Conservation (phyloP, 2,113 vertebrate genomes). For the Labeo rohita region DNA sequence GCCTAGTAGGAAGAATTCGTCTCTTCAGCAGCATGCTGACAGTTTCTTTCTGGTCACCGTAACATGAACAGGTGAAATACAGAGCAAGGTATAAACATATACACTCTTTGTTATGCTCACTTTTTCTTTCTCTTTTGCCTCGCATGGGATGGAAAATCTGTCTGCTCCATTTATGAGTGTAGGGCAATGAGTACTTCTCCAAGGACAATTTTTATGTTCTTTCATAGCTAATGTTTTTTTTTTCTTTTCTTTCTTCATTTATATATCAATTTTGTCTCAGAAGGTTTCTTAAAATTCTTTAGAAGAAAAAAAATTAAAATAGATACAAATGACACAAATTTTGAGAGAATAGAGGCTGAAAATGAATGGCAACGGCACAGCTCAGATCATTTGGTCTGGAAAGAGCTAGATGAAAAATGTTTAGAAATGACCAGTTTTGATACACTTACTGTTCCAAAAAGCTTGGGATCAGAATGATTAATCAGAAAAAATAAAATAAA, state of each 20-base stretch:
- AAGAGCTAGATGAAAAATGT: background rate
- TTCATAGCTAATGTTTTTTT: background rate
- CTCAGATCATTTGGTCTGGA: background rate
- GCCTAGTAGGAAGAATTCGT: constrained; percentile 39
- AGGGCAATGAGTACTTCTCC: background rate
- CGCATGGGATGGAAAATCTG: background rate
- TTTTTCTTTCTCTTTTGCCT: background rate
- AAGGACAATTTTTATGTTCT: background rate
- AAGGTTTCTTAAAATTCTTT: background rate
- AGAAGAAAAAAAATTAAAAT: background rate
- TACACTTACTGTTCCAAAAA: background rate
- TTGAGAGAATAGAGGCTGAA: background rate
- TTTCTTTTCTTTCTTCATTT: background rate
- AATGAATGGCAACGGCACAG: background rate
- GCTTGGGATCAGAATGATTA: background rate
- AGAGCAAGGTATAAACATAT: constrained; percentile 46
- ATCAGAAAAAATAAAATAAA: background rate
- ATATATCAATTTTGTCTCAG: background rate
- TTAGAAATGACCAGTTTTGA: too few species aligned
- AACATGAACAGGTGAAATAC: constrained; percentile 68
- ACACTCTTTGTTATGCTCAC: background rate
- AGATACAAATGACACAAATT: background rate
- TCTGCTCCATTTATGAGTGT: background rate
- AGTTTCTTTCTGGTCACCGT: constrained; percentile 80
- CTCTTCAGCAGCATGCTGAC: constrained; percentile 67